These are phyloP conservation scores for Clarias magur DNA, from an alignment of 2,113 vertebrate genomes.

Conservation along the genomic window DNA sequence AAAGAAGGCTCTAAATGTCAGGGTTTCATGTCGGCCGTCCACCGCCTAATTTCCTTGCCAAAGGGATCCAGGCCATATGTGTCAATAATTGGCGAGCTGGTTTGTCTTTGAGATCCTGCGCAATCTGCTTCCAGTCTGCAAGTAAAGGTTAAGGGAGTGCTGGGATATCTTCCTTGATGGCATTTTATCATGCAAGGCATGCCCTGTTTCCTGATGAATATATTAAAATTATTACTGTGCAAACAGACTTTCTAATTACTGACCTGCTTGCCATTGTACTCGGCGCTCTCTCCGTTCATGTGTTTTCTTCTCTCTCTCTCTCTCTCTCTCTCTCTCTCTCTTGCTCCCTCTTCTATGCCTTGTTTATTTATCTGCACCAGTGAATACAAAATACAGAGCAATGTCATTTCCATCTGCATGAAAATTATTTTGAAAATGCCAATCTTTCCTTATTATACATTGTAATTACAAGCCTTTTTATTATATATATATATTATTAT, in stretches of 20 bases:
- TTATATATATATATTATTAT: constrained; percentile 66
- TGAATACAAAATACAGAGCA: constrained; percentile 81
- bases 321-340: constrained; percentile 23
- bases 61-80: constrained; percentile 52
- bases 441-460: constrained; percentile 78
- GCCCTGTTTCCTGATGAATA: constrained; percentile 85
- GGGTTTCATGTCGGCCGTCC: constrained; percentile 51
- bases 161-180: constrained; percentile 79
- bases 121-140: constrained; percentile 71
- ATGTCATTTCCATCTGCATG: constrained; percentile 81
- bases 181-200: constrained; percentile 83
- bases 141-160: constrained; percentile 74
- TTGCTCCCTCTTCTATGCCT: constrained; percentile 63
- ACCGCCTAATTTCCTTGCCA: constrained; percentile 39
- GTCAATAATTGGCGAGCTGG: constrained; percentile 56
- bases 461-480: constrained; percentile 78
- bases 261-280: constrained; percentile 85
- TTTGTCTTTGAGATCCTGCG: constrained; percentile 66
- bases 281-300: constrained; percentile 74
- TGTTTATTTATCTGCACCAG: constrained; percentile 84
- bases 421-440: constrained; percentile 82
- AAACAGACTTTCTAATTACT: constrained; percentile 88
- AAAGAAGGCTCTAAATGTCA: constrained; percentile 47
- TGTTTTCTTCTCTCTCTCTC: constrained; percentile 34
- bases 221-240: constrained; percentile 87